Conservation (phyloP, 1,140 invertebrate genomes). For the Helicoverpa zea region DNA sequence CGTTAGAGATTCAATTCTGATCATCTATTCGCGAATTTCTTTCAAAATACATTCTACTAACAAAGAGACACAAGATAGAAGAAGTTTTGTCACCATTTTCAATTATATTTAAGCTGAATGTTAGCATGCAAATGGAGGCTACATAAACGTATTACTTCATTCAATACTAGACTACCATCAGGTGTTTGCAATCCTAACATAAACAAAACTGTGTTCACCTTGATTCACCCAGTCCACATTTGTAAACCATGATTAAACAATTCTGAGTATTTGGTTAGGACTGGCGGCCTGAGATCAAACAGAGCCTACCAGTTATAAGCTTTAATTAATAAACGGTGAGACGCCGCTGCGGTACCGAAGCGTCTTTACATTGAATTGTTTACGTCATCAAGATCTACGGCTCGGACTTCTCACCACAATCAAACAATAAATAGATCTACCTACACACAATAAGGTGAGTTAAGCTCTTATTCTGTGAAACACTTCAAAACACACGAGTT, state of each 20-base stretch:
- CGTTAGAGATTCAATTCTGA: too few species aligned
- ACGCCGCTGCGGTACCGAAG: too few species aligned
- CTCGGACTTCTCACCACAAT: too few species aligned
- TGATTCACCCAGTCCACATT: conserved; percentile 36
- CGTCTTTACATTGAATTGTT: conserved; percentile 31
- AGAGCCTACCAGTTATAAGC: conserved; percentile 24
- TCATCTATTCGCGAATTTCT: too few species aligned
- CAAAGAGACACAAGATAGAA: too few species aligned
- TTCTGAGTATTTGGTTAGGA: conserved; percentile 43
- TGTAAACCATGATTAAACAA: conserved; percentile 35
- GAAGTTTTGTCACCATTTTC: too few species aligned
- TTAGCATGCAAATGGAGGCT: neutral
- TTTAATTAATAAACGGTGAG: conserved; percentile 40
- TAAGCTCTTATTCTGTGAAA: too few species aligned
- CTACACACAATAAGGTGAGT: too few species aligned
- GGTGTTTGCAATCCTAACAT: conserved; percentile 35
- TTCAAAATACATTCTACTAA: too few species aligned
- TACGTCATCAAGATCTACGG: neutral
- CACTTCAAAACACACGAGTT: too few species aligned
- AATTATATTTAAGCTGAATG: neutral
- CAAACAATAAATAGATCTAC: too few species aligned
- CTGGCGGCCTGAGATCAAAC: conserved; percentile 28
- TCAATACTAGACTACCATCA: conserved; percentile 1
- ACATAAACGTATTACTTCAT: conserved; percentile 28
- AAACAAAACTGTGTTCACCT: conserved; percentile 38